Percentiles rank a stretch among this genome's conserved stretches.
phyloP scores from a whole-genome alignment of 2,113 vertebrate genomes.

The Azemiops feae region DNA sequence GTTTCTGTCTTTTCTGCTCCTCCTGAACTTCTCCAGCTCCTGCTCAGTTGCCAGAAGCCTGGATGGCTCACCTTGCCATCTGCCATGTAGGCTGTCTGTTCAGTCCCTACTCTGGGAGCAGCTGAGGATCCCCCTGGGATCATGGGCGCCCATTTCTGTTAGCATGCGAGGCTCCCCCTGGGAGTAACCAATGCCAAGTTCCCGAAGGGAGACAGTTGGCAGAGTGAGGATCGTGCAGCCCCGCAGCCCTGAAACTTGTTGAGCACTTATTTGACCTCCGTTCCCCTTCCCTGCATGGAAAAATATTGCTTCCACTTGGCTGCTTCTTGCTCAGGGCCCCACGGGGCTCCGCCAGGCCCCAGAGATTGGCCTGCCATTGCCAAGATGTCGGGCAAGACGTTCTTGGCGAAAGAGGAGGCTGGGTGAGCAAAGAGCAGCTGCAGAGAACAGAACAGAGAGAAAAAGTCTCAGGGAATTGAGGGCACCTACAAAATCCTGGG shows the following conservation, averaged over 20 bases:
- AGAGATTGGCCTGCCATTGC: not conserved
- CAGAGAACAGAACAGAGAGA: fast-evolving
- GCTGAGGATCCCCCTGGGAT: not conserved
- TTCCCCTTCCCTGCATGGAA: not conserved
- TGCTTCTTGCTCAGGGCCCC: not conserved
- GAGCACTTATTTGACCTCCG: not conserved
- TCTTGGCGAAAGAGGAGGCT: not conserved
- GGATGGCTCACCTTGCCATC: not conserved
- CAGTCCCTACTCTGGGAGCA: not conserved
- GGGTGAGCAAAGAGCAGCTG: not conserved
- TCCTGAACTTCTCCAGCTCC: not conserved
- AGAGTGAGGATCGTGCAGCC: not conserved
- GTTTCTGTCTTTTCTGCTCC: not conserved
- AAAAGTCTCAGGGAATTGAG: not conserved
- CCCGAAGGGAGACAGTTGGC: not conserved
- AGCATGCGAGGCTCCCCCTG: not conserved
- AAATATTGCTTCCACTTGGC: not conserved
- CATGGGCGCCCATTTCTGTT: too few relatives aligned
- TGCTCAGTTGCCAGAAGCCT: not conserved
- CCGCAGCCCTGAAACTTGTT: not conserved
- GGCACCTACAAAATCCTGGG: not conserved
- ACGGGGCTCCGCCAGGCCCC: not conserved
- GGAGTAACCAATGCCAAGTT: not conserved
- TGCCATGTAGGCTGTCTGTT: too few relatives aligned
- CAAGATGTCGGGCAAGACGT: not conserved